phyloP scores from a whole-genome alignment of 2,888 invertebrate genomes.

The Athetis lepigone region DNA sequence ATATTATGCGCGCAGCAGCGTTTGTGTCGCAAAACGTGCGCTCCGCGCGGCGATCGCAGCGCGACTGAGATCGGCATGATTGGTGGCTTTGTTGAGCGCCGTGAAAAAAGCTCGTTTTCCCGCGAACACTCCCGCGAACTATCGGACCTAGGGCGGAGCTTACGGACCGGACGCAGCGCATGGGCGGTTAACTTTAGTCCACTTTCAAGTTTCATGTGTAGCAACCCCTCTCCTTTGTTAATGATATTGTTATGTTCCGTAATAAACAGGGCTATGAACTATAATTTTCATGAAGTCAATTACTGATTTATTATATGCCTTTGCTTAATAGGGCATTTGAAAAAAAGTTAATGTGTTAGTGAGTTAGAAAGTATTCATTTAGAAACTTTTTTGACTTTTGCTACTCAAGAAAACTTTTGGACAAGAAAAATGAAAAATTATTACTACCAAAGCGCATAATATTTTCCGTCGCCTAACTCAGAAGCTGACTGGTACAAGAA shows the following conservation, averaged over 20 bases:
- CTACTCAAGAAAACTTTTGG: too few species aligned
- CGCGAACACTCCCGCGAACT: constrained; percentile 79
- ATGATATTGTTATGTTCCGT: constrained; percentile 21
- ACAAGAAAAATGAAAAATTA: too few species aligned
- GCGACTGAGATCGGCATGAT: constrained; percentile 76
- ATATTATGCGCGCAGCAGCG: constrained; percentile 56
- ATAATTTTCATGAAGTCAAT: constrained; percentile 3
- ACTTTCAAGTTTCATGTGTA: constrained; percentile 48
- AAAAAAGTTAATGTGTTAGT: neutral
- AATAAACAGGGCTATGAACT: constrained; percentile 32
- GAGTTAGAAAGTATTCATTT: neutral
- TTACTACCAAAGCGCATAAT: too few species aligned
- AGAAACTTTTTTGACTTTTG: neutral
- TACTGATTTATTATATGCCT: constrained; percentile 7
- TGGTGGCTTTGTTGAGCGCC: constrained; percentile 62
- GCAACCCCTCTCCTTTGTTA: constrained; percentile 36
- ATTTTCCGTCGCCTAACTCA: too few species aligned
- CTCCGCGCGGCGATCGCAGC: constrained; percentile 71
- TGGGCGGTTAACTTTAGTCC: constrained; percentile 68
- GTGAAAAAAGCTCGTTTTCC: constrained; percentile 78
- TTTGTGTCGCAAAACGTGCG: constrained; percentile 52
- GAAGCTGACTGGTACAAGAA: too few species aligned
- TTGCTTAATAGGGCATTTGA: neutral
- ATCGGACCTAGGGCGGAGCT: constrained; percentile 80
- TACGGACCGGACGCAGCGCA: constrained; percentile 68